A percentile compares a stretch with the other conserved stretches of the same genome.
Conservation (phyloP, 1,140 invertebrate genomes). For the Philopotamus ludificatus region DNA sequence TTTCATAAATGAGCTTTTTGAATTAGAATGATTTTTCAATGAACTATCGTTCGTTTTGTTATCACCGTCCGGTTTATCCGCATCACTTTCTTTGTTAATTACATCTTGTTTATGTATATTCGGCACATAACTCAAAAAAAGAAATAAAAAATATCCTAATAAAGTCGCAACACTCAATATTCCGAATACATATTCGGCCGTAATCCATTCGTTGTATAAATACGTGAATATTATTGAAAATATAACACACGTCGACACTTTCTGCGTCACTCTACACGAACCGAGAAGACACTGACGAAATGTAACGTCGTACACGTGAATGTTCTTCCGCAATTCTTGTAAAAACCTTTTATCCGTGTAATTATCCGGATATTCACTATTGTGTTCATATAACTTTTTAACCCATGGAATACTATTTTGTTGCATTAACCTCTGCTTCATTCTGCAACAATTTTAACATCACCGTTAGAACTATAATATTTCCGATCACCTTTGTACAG, state of each 20-base stretch:
- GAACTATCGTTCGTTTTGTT: not conserved
- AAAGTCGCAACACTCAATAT: constrained; percentile 57
- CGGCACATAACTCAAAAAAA: no score
- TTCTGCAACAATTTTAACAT: constrained; percentile 30
- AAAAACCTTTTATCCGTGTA: constrained; percentile 85
- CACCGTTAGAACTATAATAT: not conserved
- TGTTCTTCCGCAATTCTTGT: constrained; percentile 81
- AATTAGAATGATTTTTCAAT: not conserved
- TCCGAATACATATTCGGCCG: constrained; percentile 63
- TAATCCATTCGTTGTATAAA: constrained; percentile 67
- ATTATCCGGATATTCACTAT: constrained; percentile 81
- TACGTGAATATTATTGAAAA: constrained; percentile 75
- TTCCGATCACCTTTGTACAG: no score
- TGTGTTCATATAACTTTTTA: constrained; percentile 87
- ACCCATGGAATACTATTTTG: constrained; percentile 64
- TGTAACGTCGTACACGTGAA: constrained; percentile 71
- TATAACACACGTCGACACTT: constrained; percentile 73
- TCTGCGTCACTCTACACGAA: constrained; percentile 69
- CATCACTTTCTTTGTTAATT: not conserved
- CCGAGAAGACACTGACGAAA: constrained; percentile 69
- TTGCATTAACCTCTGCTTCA: constrained; percentile 23
- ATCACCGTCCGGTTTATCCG: constrained; percentile 3
- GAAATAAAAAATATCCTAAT: constrained; percentile 51
- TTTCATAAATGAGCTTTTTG: constrained; percentile 35
- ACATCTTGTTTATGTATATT: constrained; percentile 16